A percentile compares a stretch with the other conserved stretches of the same genome.
Conservation (phyloP, 2,888 invertebrate genomes). For the Coenonympha glycerion region DNA sequence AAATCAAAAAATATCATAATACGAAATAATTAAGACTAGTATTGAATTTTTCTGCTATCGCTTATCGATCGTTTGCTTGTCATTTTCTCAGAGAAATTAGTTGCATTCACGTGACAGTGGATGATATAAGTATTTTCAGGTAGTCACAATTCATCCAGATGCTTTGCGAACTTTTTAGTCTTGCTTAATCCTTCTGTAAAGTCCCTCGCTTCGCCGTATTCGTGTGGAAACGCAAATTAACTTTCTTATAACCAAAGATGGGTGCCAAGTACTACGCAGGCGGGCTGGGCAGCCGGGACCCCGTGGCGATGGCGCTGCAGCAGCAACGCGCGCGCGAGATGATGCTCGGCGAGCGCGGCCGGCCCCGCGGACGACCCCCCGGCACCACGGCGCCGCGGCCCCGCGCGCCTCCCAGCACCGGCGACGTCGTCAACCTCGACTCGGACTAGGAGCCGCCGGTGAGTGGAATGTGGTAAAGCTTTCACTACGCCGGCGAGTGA, state of each 20-base stretch:
- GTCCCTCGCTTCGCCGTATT: neutral
- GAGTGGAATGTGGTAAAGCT: constrained; percentile 5
- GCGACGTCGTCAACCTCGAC: constrained; percentile 64
- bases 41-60: too few relatives aligned
- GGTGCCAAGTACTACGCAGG: constrained; percentile 72
- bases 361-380: constrained; percentile 40
- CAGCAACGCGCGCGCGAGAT: constrained; percentile 67
- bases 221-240: constrained; percentile 5
- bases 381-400: constrained; percentile 36
- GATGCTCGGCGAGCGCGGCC: constrained; percentile 48
- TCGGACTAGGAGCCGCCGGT: constrained; percentile 42
- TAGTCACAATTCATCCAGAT: too few relatives aligned
- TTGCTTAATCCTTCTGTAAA: too few relatives aligned
- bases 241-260: constrained; percentile 35
- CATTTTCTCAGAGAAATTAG: too few relatives aligned
- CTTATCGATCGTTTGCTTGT: too few relatives aligned
- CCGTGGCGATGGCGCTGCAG: constrained; percentile 69
- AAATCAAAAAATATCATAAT: too few relatives aligned
- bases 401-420: constrained; percentile 27
- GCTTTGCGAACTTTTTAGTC: too few relatives aligned
- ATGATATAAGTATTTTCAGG: too few relatives aligned
- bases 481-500: neutral
- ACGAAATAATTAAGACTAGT: too few relatives aligned
- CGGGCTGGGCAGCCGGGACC: constrained; percentile 71
- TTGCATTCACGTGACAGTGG: too few relatives aligned